A percentile compares a stretch with the other conserved stretches of the same genome.
These are phyloP conservation scores for Agonopterix subpropinquella DNA, from an alignment of 2,888 invertebrate genomes.

Conservation along the genomic window DNA sequence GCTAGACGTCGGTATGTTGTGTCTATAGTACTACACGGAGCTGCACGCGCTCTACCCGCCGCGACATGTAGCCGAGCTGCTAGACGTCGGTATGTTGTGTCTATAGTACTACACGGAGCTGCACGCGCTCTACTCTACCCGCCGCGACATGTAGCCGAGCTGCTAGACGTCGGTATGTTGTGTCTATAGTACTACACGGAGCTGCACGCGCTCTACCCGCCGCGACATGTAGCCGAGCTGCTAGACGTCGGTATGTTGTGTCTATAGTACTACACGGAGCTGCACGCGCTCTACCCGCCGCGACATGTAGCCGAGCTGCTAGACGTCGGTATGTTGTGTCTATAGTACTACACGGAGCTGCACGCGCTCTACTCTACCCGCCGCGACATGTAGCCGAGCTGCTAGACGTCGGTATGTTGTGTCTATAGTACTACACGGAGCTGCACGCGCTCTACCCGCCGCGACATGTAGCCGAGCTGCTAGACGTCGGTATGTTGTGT, in stretches of 20 bases:
- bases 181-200: constrained; percentile 6
- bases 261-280: constrained; percentile 9
- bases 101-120: constrained; percentile 13
- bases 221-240: neutral
- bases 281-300: constrained; percentile 30
- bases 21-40: constrained; percentile 7
- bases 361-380: constrained; percentile 36
- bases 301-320: neutral
- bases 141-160: constrained; percentile 3
- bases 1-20: too few relatives aligned
- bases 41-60: constrained; percentile 30
- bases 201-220: constrained; percentile 31
- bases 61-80: neutral
- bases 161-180: too few relatives aligned
- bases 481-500: too few relatives aligned
- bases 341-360: constrained; percentile 13
- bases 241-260: too few relatives aligned
- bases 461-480: neutral
- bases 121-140: constrained; percentile 36
- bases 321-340: too few relatives aligned
- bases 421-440: constrained; percentile 7
- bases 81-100: too few relatives aligned
- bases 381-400: constrained; percentile 1
- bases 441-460: constrained; percentile 30
- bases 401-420: too few relatives aligned